A percentile compares a stretch with the other conserved stretches of the same genome.
phyloP scores from a whole-genome alignment of 1,140 invertebrate species.

The Phymorhynchus buccinoides region DNA sequence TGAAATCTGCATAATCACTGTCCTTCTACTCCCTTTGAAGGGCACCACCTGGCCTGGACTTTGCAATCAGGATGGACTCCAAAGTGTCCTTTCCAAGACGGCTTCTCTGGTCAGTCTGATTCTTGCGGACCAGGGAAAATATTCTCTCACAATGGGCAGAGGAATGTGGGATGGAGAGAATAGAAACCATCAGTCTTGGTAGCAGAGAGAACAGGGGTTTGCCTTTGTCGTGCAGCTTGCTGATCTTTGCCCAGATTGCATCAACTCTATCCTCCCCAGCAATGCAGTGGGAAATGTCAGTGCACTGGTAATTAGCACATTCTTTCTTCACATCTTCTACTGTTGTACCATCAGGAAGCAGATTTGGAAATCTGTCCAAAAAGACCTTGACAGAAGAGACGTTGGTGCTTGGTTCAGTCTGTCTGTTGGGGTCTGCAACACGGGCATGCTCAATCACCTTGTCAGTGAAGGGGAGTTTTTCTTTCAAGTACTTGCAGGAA shows the following conservation, averaged over 20 bases:
- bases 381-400: not conserved
- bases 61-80: too few species aligned
- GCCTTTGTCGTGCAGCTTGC: not conserved
- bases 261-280: slow-evolving; percentile 3
- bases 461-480: not conserved
- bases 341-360: not conserved
- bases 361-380: not conserved
- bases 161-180: not conserved
- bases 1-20: too few species aligned
- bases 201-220: not conserved
- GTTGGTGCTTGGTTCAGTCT: not conserved
- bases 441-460: not conserved
- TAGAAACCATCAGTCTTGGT: not conserved
- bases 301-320: not conserved
- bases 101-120: too few species aligned
- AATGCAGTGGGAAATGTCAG: slow-evolving; percentile 5
- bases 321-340: not conserved
- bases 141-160: slow-evolving; percentile 15
- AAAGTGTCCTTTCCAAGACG: too few species aligned
- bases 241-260: not conserved
- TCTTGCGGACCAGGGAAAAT: slow-evolving; percentile 3
- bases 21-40: too few species aligned
- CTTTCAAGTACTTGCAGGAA: not conserved
- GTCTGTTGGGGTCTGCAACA: not conserved
- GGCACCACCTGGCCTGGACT: too few species aligned